phyloP scores from a whole-genome alignment of 2,888 invertebrate species.

The Anaspis maculata region DNA sequence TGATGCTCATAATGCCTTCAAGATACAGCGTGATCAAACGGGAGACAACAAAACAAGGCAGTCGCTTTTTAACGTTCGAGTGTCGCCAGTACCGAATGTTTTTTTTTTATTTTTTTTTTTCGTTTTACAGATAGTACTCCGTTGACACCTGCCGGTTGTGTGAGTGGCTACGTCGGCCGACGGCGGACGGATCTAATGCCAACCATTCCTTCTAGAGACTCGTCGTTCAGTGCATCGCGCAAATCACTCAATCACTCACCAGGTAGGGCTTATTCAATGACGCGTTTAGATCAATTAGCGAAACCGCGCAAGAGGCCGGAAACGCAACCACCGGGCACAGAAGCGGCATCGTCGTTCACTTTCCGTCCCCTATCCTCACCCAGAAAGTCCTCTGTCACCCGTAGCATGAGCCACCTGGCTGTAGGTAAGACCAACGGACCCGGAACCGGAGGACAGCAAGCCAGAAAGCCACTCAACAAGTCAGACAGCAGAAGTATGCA shows the following conservation, averaged over 20 bases:
- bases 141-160: slow-evolving; percentile 54
- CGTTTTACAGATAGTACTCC: slow-evolving; percentile 28
- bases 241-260: slow-evolving; percentile 45
- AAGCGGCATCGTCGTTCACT: slow-evolving; percentile 25
- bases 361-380: slow-evolving; percentile 32
- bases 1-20: too few relatives aligned
- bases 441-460: slow-evolving; percentile 39
- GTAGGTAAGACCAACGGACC: too few relatives aligned
- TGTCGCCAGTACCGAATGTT: too few relatives aligned
- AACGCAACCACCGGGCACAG: slow-evolving; percentile 35
- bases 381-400: slow-evolving; percentile 48
- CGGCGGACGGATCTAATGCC: slow-evolving; percentile 87
- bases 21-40: too few relatives aligned
- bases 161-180: slow-evolving; percentile 63
- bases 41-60: too few relatives aligned
- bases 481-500: slow-evolving; percentile 42
- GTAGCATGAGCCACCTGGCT: slow-evolving; percentile 65
- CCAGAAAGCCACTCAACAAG: slow-evolving; percentile 36
- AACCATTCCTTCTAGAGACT: slow-evolving; percentile 70
- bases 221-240: slow-evolving; percentile 44
- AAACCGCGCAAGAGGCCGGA: slow-evolving; percentile 54
- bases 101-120: too few relatives aligned
- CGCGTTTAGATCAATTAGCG: slow-evolving; percentile 79
- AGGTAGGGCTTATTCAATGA: slow-evolving; percentile 92
- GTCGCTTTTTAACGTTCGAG: too few relatives aligned